Evolutionary conservation across 1,140 invertebrate species (phyloP).

Genomic region (Sinonovacula constricta): DNA sequence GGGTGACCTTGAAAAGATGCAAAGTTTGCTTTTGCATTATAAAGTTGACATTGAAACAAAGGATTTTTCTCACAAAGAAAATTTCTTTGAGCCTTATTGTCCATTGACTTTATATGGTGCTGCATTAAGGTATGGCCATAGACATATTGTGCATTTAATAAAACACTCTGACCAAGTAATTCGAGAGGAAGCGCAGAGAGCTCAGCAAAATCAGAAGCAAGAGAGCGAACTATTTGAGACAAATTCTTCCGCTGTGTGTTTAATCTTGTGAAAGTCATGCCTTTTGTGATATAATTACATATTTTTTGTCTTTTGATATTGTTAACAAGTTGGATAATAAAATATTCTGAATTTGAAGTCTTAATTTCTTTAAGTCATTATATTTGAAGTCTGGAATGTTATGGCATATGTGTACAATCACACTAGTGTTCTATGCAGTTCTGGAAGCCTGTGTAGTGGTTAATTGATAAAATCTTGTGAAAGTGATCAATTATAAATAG

Average conservation of each 20-base stretch:
- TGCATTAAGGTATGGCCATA: constrained; percentile 69
- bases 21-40: constrained; percentile 61
- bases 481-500: too few relatives aligned
- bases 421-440: neutral
- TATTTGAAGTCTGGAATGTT: neutral
- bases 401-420: neutral
- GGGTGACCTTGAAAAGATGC: constrained; percentile 68
- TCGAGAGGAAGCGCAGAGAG: neutral
- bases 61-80: constrained; percentile 68
- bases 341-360: neutral
- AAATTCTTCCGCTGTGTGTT: neutral
- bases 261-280: neutral
- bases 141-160: constrained; percentile 61
- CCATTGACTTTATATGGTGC: constrained; percentile 68
- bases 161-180: constrained; percentile 31
- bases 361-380: neutral
- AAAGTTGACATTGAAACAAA: constrained; percentile 61
- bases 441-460: too few relatives aligned
- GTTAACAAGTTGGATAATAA: neutral
- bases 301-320: neutral
- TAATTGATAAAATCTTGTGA: too few relatives aligned
- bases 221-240: neutral
- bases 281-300: neutral
- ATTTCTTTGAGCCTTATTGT: constrained; percentile 61
- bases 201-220: neutral